phyloP scores from a whole-genome alignment of 2,797 vertebrate species.

The Sparus aurata region DNA sequence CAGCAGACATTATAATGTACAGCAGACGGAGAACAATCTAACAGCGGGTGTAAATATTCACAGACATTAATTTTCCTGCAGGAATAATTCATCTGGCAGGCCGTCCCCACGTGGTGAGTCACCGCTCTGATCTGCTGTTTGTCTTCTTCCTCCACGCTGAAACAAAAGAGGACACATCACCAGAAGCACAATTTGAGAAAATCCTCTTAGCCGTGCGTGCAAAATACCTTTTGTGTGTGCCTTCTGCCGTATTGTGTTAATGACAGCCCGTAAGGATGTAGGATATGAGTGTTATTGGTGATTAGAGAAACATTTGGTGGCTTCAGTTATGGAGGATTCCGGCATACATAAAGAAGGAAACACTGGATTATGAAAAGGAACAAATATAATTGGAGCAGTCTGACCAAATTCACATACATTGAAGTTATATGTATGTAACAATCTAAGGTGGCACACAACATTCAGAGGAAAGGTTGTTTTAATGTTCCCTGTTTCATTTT shows the following conservation, averaged over 20 bases:
- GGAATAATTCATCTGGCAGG: slow-evolving; percentile 12
- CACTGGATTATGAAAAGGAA: background rate
- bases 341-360: background rate
- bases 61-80: slow-evolving; percentile 20
- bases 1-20: background rate
- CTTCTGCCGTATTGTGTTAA: slow-evolving; percentile 20
- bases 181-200: slow-evolving; percentile 34
- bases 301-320: slow-evolving; percentile 36
- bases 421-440: background rate
- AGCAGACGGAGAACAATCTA: slow-evolving; percentile 14
- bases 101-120: slow-evolving; percentile 23
- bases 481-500: background rate
- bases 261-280: background rate
- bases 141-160: slow-evolving; percentile 43
- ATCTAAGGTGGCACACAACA: background rate
- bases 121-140: slow-evolving; percentile 41
- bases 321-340: background rate
- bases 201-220: slow-evolving; percentile 43
- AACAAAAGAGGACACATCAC: slow-evolving; percentile 30
- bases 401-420: background rate
- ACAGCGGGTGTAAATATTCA: slow-evolving; percentile 15
- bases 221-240: slow-evolving; percentile 18
- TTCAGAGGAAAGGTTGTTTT: background rate
- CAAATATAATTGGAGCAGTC: background rate
- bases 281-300: slow-evolving; percentile 20